Percentiles rank a stretch among this genome's conserved stretches.
Evolutionary conservation across 1,140 invertebrate species (phyloP).

Genomic region (Tetragnatha versicolor): DNA sequence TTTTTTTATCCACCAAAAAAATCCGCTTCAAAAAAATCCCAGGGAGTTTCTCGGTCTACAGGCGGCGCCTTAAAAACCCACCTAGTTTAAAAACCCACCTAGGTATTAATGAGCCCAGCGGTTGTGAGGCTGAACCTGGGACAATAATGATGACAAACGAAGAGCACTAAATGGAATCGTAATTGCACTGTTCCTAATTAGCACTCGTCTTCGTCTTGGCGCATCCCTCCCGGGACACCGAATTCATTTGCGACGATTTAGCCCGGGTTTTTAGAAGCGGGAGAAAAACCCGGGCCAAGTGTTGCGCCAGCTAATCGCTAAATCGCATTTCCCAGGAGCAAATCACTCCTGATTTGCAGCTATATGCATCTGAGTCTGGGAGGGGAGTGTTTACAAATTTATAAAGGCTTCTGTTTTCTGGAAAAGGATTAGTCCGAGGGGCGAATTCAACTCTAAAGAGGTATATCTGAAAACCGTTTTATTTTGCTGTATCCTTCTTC

Average conservation of each 20-base stretch:
- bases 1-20: too few species aligned
- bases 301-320: slow-evolving; percentile 49
- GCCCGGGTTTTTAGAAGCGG: slow-evolving; percentile 39
- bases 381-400: slow-evolving; percentile 49
- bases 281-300: slow-evolving; percentile 29
- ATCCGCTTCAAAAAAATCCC: too few species aligned
- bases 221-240: slow-evolving; percentile 30
- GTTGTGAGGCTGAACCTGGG: background rate
- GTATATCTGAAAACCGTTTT: too few species aligned
- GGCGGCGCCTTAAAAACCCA: slow-evolving; percentile 1
- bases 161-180: slow-evolving; percentile 49
- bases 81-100: slow-evolving; percentile 32
- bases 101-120: slow-evolving; percentile 37
- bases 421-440: too few species aligned
- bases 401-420: background rate
- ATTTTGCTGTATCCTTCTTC: too few species aligned
- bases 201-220: slow-evolving; percentile 25
- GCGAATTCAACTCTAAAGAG: too few species aligned
- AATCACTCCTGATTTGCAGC: slow-evolving; percentile 54
- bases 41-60: slow-evolving; percentile 21
- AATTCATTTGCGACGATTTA: slow-evolving; percentile 56
- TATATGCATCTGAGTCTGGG: slow-evolving; percentile 32
- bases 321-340: slow-evolving; percentile 51
- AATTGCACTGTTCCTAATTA: slow-evolving; percentile 51
- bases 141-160: slow-evolving; percentile 54